These are phyloP conservation scores for Phasia obesa DNA, from an alignment of 2,888 invertebrate genomes.

Conservation along the genomic window DNA sequence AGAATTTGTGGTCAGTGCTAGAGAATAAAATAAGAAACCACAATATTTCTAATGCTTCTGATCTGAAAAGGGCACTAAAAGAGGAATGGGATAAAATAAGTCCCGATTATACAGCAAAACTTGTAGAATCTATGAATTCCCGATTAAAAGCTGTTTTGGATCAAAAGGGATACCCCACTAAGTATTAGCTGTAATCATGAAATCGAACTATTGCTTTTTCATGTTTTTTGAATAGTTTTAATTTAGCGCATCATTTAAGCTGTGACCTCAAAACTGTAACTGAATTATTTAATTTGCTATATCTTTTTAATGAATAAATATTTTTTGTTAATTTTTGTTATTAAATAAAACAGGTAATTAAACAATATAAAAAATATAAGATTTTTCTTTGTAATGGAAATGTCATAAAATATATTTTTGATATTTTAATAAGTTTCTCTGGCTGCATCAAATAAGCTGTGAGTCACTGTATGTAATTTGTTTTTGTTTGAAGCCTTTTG, in stretches of 20 bases:
- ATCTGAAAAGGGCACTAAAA: no score
- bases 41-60: no score
- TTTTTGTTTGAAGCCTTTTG: no score
- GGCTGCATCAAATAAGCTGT: no score
- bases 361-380: background rate
- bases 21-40: constrained; percentile 32
- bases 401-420: no score
- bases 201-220: background rate
- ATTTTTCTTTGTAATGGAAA: constrained; percentile 33
- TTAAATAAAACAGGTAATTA: constrained; percentile 24
- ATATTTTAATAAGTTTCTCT: no score
- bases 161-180: constrained; percentile 15
- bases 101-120: no score
- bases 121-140: no score
- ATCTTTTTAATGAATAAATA: background rate
- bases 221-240: constrained; percentile 29
- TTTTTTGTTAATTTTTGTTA: background rate
- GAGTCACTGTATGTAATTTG: no score
- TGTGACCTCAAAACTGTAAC: constrained; percentile 14
- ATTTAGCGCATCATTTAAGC: constrained; percentile 29
- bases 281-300: constrained; percentile 15
- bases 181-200: constrained; percentile 14
- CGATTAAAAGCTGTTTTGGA: no score
- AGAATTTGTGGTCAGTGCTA: constrained; percentile 49
- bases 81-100: no score